Base-by-base conservation (phyloP, 92 coral and sea anemone genomes). In the Anthopleura xanthogrammica region DNA sequence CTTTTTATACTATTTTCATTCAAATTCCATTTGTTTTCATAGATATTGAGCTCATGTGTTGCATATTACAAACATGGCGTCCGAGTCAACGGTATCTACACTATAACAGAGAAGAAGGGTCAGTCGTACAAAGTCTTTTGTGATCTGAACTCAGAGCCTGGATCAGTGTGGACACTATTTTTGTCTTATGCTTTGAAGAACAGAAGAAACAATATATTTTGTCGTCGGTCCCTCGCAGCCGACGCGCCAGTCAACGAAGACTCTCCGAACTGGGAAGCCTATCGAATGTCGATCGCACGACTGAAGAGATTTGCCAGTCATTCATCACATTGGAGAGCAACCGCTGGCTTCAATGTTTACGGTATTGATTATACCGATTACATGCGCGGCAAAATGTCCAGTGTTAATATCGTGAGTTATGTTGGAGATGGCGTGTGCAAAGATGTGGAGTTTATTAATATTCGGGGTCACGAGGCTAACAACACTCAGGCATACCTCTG, bases 91-190 rank as follows among this genome's bases (percentile, higher is more conserved):
- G 86, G 88, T 12, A 76, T 83, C 14, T 84, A 83, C 82, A 14
- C 29, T 48, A 89, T 89, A 65, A 57, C 77, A 60, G 90, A 87
- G 85, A 81, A 75, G 65, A 36, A n/a, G 0, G 85, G 83, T 7
- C 77, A 58, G 11, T 48, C 52, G 2, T 78, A 76, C 52, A 22
- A 50, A 70, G 95, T 82, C 76, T 86, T 78, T 87, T 92, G 95
- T 23, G 95, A 92, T 71, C 75, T 92, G 74, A 68, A 76, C 58
- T 89, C 89, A 2, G 90, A 91, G 77, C 82, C 89, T 41, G 88
- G 92, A 22, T 80, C 86, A 39, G 92, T 90, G 74, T 92, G 95
- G 95, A 89, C 92, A 6, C 85, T 92, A 17, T 86, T 86, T 1
- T 80, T 89, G 92, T 92, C 95, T 5, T 83, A 89, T 16, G 85